phyloP scores from a whole-genome alignment of 2,888 invertebrate species.

The Ommatoiulus sabulosus region DNA sequence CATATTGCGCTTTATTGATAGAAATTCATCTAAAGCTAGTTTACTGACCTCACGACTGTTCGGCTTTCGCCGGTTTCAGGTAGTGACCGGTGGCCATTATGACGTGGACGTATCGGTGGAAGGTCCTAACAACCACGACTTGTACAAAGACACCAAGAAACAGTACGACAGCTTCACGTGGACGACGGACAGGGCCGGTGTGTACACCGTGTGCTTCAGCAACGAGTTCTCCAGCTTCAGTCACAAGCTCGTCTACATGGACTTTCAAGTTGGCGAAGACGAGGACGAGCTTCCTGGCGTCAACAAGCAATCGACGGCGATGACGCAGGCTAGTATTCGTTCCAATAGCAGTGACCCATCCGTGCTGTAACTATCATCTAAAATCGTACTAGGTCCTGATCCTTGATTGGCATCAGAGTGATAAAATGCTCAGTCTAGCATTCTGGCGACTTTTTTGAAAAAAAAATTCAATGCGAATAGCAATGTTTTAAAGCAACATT shows the following conservation, averaged over 20 bases:
- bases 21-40: no score
- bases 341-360: no score
- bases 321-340: conserved; percentile 75
- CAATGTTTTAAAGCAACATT: no score
- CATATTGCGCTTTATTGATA: no score
- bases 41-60: no score
- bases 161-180: conserved; percentile 96
- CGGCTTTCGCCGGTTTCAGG: conserved; percentile 73
- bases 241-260: conserved; percentile 98
- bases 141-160: conserved; percentile 92
- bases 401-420: no score
- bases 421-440: no score
- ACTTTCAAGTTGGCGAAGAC: conserved; percentile 95
- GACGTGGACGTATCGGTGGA: conserved; percentile 95
- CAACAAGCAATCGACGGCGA: conserved; percentile 89
- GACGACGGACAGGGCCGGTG: conserved; percentile 78
- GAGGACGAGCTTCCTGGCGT: conserved; percentile 83
- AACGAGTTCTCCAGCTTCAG: conserved; percentile 99
- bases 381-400: no score
- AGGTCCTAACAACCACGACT: conserved; percentile 86
- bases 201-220: conserved; percentile 93
- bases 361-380: no score
- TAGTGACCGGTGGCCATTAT: conserved; percentile 98
- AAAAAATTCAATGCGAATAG: no score
- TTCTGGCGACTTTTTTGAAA: no score